A percentile compares a stretch with the other conserved stretches of the same genome.
Conservation (phyloP, 1,140 invertebrate species). For the Gryllus bimaculatus region DNA sequence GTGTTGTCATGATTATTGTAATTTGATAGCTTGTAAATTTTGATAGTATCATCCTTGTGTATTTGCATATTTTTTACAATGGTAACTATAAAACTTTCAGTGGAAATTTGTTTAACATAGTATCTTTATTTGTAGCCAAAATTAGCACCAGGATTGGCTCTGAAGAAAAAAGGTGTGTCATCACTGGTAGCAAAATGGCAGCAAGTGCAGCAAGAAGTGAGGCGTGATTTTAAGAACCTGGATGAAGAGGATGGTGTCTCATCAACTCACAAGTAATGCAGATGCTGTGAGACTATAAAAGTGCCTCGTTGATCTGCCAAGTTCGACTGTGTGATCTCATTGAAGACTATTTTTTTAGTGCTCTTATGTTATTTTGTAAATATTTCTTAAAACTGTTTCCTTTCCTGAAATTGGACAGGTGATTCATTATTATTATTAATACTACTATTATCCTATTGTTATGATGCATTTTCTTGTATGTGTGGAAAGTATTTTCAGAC, state of each 20-base stretch:
- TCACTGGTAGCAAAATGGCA: constrained; percentile 65
- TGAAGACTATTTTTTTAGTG: background rate
- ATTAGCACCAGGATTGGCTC: constrained; percentile 43
- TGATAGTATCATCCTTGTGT: background rate
- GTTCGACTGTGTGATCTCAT: background rate
- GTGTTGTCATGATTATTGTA: no score
- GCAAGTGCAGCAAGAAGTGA: constrained; percentile 50
- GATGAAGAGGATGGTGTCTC: constrained; percentile 17
- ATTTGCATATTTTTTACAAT: background rate
- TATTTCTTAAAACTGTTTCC: background rate
- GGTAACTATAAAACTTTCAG: background rate
- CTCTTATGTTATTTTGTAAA: background rate
- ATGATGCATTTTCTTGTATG: no score
- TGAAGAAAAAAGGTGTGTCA: constrained; percentile 63
- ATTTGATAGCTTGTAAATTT: no score
- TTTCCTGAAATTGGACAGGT: no score
- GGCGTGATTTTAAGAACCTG: constrained; percentile 23
- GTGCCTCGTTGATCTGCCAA: background rate
- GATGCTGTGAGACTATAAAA: background rate
- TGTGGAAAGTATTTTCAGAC: no score
- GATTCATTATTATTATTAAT: no score
- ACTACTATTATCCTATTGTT: no score
- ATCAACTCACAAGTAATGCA: constrained; percentile 12
- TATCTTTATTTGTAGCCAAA: constrained; percentile 40
- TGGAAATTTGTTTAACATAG: background rate